These are phyloP conservation scores for Phataginus tricuspis DNA, from an alignment of 2,797 vertebrate genomes.

Conservation along the genomic window DNA sequence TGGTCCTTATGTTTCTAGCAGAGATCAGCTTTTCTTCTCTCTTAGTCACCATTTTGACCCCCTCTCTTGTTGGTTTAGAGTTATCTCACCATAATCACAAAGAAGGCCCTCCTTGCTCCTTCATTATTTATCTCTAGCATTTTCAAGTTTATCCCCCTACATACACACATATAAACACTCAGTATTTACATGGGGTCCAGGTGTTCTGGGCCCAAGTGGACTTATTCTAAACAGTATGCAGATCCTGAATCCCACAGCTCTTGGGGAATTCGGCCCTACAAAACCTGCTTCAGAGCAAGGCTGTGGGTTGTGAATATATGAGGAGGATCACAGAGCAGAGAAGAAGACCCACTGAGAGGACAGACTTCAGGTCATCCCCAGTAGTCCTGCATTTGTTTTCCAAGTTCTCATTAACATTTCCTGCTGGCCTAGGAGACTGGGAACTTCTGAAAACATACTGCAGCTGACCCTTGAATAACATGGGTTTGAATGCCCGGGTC, in stretches of 20 bases:
- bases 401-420: background rate
- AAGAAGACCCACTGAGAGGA: background rate
- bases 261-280: background rate
- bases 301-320: background rate
- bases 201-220: background rate
- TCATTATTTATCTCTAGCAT: background rate
- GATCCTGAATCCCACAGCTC: background rate
- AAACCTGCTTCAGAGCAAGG: background rate
- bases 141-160: background rate
- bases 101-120: background rate
- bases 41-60: background rate
- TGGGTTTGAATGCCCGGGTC: no score
- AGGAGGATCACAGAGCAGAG: background rate
- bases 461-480: no score
- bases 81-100: background rate
- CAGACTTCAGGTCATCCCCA: background rate
- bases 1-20: slow-evolving; percentile 28
- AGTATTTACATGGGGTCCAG: background rate
- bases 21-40: slow-evolving; percentile 33
- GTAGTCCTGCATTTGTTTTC: background rate
- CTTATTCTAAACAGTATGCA: background rate
- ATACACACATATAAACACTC: background rate
- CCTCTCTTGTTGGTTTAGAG: slow-evolving; percentile 6
- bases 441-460: background rate
- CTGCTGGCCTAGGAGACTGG: background rate